A percentile compares a stretch with the other conserved stretches of the same genome.
These are phyloP conservation scores for Apteryx mantelli DNA, from an alignment of 2,113 vertebrate species.

Conservation along the genomic window DNA sequence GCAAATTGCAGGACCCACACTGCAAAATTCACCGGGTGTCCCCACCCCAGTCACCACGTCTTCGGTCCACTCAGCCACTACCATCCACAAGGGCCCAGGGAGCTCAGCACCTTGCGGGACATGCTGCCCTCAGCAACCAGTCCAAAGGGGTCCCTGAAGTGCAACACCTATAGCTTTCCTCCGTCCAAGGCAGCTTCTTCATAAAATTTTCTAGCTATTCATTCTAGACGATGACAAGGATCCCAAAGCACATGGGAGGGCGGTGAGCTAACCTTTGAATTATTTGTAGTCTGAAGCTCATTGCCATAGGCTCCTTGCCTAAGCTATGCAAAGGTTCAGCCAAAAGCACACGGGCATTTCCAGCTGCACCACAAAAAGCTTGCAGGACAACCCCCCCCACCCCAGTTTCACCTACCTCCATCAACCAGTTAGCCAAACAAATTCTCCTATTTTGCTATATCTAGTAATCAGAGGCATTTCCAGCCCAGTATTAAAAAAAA, in stretches of 20 bases:
- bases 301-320: background rate
- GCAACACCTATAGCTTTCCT: background rate
- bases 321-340: conserved; percentile 56
- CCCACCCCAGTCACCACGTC: background rate
- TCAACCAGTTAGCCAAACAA: conserved; percentile 74
- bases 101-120: background rate
- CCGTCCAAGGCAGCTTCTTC: background rate
- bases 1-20: accelerated
- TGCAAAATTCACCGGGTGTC: background rate
- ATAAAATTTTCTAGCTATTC: accelerated
- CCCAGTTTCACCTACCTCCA: conserved; percentile 72
- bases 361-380: conserved; percentile 29
- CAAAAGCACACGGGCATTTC: conserved; percentile 62
- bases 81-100: accelerated
- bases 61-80: accelerated
- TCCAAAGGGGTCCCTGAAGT: background rate
- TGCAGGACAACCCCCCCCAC: background rate
- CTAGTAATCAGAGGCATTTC: conserved; percentile 62
- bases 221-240: background rate
- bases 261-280: background rate
- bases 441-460: conserved; percentile 59
- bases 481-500: conserved; percentile 34
- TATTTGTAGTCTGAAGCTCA: background rate
- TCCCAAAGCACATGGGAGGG: background rate
- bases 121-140: background rate